Conservation (phyloP, 1,140 invertebrate species). For the Drosophila gunungcola region DNA sequence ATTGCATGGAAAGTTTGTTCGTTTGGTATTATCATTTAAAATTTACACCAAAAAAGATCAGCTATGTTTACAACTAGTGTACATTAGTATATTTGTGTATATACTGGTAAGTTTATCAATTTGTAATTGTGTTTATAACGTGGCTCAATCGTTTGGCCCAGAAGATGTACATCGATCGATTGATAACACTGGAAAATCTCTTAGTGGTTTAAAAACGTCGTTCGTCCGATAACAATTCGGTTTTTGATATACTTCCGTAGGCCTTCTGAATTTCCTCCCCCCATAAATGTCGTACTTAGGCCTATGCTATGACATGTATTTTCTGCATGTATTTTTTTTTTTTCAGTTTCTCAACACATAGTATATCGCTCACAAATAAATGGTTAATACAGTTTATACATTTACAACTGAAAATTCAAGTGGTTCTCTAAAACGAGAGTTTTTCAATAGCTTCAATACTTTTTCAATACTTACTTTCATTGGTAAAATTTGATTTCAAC, state of each 20-base stretch:
- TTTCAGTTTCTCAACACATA: constrained; percentile 5
- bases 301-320: constrained; percentile 74
- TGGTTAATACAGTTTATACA: constrained; percentile 36
- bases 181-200: constrained; percentile 53
- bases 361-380: constrained; percentile 18
- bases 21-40: constrained; percentile 59
- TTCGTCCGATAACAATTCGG: constrained; percentile 52
- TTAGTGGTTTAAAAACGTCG: constrained; percentile 20
- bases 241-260: constrained; percentile 50
- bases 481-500: constrained; percentile 75
- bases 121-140: constrained; percentile 43
- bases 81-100: constrained; percentile 48
- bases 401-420: constrained; percentile 30
- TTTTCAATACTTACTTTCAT: constrained; percentile 22
- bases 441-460: constrained; percentile 23
- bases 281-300: constrained; percentile 32
- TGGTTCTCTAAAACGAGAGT: constrained; percentile 79
- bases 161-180: constrained; percentile 45
- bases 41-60: constrained; percentile 76
- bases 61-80: constrained; percentile 68
- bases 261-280: constrained; percentile 8
- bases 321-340: constrained; percentile 26
- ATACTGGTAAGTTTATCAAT: constrained; percentile 44
- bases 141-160: constrained; percentile 8
- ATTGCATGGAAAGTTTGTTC: constrained; percentile 54